Evolutionary conservation across 2,888 invertebrate species (phyloP), one percentile per base, ranked within the genome.

Genomic region (Volucella inflata): DNA sequence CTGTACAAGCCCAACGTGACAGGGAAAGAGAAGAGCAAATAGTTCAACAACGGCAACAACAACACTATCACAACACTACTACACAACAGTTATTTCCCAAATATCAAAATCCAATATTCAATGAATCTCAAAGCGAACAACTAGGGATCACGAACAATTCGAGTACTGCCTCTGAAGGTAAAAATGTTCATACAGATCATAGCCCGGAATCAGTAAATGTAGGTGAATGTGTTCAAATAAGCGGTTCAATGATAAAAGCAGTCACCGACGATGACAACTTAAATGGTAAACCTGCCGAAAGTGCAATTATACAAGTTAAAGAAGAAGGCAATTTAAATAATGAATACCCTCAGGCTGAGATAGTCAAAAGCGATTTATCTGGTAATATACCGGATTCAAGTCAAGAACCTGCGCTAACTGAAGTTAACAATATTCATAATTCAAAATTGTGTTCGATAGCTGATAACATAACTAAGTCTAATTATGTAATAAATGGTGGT

Each of bases 1-100:
- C 95, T 0, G 95, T 95, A 2, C 95, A 95, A 87, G 92, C 91
- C 10, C 92, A 92, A 87, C 89, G 92, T n/a, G 92, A 92, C 88
- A 90, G 92, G 8, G 92, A 92, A 85, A 90, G 92, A 8, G 92
- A 92, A 71, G 92, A 92, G 71, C 91, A 92, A 89, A 90, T 92
- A 87, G 79, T 91, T 38, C 90, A 91, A 76, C 92, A 92, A 81
- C 90, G 91, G 6, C 91, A 91, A 50, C 91, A 91, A 75, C 91
- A 91, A 64, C 91, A 91, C 59, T 90, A 89, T 87, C 91, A 91
- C 76, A 91, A 90, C 55, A 88, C 91, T 51, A 89, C 91, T 72
- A 76, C 87, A 21, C 90, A 90, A 75, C 91, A 91, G 88, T 89
- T 91, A 88, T 90, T 91, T 89, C 90, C 90, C 38, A 91, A 91